Base-by-base conservation (phyloP, 2,113 vertebrate species). In the Benthochromis sp. region DNA sequence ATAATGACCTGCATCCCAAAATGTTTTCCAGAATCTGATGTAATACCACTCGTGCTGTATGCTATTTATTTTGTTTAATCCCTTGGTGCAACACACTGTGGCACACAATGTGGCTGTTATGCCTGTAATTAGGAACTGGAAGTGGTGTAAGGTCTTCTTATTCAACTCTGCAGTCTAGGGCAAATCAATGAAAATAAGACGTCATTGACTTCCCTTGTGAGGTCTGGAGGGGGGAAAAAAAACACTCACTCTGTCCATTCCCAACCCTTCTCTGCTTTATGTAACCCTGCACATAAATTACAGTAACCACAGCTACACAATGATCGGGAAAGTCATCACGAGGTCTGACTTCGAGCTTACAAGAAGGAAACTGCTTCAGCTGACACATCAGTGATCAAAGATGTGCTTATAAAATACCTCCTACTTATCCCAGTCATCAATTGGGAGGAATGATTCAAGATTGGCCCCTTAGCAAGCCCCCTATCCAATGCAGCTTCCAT, bases 341-440 rank as follows among this genome's bases (percentile, higher is more conserved):
- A 85, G 73, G 69, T 78, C 38, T 83, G 79, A 71, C 55, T 69
- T 31, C 78, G 57, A 76, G 73, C 80, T 84, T 29, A 86, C 54
- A 81, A 83, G 69, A 80, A 83, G 36, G 45, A 88, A 78, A 78
- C 61, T 27, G 59, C 81, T 53, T 85, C 38, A 89, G 85, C 54
- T 36, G 87, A 86, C 86, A 85, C 21, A 27, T 78, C 45, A 40
- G 19, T 55, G 82, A 89, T 91, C 89, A 91, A 87, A 86, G 53
- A 81, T 81, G 81, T 78, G 76, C 40, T 82, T 17, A 55, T 38
- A 73, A 73, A 45, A 53, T 19, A 81, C 34, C 24, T 6, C 45
- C 69, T 45, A 11, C 50, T 88, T 47, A 84, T 59, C 66, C 55
- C 76, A 78, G 50, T 78, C 82, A 86, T 81, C 57, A 83, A 88